Evolutionary conservation across 2,797 vertebrate species (phyloP), one percentile per base, ranked within the genome.

Genomic region (Myotis daubentonii): DNA sequence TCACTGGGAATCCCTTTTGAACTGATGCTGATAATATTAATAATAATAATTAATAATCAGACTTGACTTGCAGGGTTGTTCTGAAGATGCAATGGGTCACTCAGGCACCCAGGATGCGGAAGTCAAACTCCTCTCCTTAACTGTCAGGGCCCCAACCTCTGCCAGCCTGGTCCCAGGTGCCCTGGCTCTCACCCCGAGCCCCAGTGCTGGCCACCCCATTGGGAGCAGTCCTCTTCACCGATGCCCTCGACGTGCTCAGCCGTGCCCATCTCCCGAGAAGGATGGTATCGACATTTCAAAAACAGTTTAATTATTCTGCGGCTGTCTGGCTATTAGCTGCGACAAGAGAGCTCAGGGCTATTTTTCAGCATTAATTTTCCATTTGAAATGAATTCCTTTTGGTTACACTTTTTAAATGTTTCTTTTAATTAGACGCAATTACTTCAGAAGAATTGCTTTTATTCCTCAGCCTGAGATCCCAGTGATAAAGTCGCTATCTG

Each of bases 341-440:
- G 98, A 98, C 98, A 98, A 98, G 98, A 98, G 97, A 98, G 98
- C 98, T 98, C 97, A 98, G 98, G 98, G 98, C 98, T 98, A 98
- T 99, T 98, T 98, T 98, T 98, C 98, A 99, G 98, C 98, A 99
- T 99, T 99, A 99, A 99, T 98, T 98, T 98, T 98, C 98, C 98
- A 98, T 98, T 98, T 98, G 98, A 98, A 98, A 99, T 98, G 98
- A 98, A 99, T 98, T 99, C 98, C 98, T 98, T 99, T 99, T 99
- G 98, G 98, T 99, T 98, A 99, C 98, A 99, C 98, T 98, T 98
- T 98, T 98, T 98, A 98, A 98, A 98, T 99, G 98, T 99, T 99
- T 99, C 98, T 99, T 99, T 99, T 99, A 99, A 99, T 99, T 99
- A 99, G 98, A 98, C 98, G 97, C 98, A 98, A 99, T 99, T 99